A percentile compares a stretch with the other conserved stretches of the same genome.
These are phyloP conservation scores for Epizoanthus stellaris DNA, from an alignment of 92 coral and sea anemone genomes.

Conservation along the genomic window DNA sequence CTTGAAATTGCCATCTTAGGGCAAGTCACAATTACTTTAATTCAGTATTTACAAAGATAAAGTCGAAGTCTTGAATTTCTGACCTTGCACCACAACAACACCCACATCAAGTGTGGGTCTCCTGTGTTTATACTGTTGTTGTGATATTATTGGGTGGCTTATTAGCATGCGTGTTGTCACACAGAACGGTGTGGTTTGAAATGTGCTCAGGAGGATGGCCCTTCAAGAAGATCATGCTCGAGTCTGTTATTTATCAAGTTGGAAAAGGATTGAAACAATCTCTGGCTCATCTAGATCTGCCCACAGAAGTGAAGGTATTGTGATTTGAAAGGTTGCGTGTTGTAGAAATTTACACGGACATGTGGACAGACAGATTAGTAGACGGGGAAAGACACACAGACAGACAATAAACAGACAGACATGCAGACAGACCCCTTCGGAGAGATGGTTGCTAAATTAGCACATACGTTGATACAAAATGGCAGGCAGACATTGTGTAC, in stretches of 20 bases:
- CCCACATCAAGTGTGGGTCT: background rate
- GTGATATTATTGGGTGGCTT: no score
- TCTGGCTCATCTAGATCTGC: conserved; percentile 69
- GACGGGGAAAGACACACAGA: background rate
- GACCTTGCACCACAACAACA: background rate
- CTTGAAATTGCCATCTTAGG: no score
- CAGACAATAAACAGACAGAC: background rate
- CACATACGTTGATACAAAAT: no score
- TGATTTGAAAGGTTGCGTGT: background rate
- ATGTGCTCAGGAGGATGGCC: conserved; percentile 97
- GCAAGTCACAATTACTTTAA: no score
- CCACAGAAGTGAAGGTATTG: conserved; percentile 88
- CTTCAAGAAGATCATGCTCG: conserved; percentile 78
- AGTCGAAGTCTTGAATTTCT: no score
- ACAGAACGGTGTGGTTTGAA: conserved; percentile 94
- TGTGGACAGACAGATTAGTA: background rate
- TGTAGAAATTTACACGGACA: background rate
- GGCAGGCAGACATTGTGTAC: no score
- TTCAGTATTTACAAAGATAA: no score
- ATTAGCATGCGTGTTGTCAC: background rate
- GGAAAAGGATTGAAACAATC: conserved; percentile 92
- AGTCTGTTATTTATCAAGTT: conserved; percentile 90
- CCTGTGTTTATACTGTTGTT: background rate
- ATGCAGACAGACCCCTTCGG: background rate
- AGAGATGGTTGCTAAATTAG: no score